phyloP scores from a whole-genome alignment of 1,140 invertebrate genomes.

The Zaprionus davidi region DNA sequence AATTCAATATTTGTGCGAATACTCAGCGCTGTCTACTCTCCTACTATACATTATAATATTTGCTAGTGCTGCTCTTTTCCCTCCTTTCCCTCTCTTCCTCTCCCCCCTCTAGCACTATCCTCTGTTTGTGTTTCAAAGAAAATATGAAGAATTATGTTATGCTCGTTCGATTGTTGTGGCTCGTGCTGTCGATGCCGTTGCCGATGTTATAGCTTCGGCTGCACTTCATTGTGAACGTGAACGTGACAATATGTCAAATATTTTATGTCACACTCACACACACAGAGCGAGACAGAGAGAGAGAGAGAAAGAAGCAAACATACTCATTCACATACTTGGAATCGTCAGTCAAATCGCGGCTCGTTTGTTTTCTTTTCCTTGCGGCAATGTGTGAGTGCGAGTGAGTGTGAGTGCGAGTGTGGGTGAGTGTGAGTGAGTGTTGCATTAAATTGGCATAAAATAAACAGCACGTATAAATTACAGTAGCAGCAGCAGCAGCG shows the following conservation, averaged over 20 bases:
- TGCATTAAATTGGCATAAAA: conserved; percentile 81
- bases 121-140: background rate
- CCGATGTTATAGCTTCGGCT: conserved; percentile 1
- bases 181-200: conserved; percentile 4
- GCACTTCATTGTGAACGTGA: conserved; percentile 39
- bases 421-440: conserved; percentile 41
- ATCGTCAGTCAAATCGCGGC: conserved; percentile 46
- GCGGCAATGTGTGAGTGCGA: conserved; percentile 7
- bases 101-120: too few relatives aligned
- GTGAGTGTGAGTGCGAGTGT: background rate
- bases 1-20: background rate
- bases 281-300: background rate
- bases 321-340: conserved; percentile 1
- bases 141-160: conserved; percentile 11
- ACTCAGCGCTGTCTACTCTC: background rate
- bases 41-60: background rate
- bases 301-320: background rate
- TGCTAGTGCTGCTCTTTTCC: background rate
- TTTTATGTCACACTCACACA: conserved; percentile 22
- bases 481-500: conserved; percentile 51
- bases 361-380: conserved; percentile 39
- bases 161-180: conserved; percentile 1
- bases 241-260: conserved; percentile 52
- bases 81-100: background rate
- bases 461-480: conserved; percentile 81